Evolutionary conservation across 2,888 invertebrate genomes (phyloP).

Genomic region (Mythimna pallens): DNA sequence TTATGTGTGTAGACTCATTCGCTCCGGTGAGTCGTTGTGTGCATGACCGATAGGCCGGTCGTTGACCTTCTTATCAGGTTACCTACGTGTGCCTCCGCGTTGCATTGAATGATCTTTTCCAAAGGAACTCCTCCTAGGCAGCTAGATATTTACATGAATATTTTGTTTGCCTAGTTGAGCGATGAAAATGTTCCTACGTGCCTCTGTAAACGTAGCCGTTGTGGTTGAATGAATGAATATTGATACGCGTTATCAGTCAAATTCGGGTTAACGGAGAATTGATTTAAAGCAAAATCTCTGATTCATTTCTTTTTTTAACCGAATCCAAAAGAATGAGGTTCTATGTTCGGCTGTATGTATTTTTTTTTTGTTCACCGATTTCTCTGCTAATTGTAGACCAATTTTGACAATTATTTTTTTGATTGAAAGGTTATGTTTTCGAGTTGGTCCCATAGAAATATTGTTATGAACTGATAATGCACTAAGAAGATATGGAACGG

Average conservation of each 20-base stretch:
- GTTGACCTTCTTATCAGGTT: constrained; percentile 77
- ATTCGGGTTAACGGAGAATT: constrained; percentile 12
- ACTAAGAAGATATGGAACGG: no score
- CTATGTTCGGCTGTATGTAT: no score
- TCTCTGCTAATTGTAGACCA: no score
- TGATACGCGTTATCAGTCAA: constrained; percentile 30
- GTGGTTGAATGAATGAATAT: constrained; percentile 18
- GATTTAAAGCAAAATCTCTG: not conserved
- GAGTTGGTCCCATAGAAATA: no score
- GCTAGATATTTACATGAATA: constrained; percentile 31
- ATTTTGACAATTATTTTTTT: no score
- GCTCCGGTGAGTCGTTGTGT: constrained; percentile 61
- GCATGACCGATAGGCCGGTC: constrained; percentile 85
- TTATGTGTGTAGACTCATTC: constrained; percentile 60
- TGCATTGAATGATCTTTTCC: constrained; percentile 60
- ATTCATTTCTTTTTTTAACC: not conserved
- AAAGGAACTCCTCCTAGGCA: constrained; percentile 24
- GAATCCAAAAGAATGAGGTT: no score
- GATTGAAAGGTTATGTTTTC: no score
- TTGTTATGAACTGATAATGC: no score
- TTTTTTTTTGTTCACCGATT: no score
- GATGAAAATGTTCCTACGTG: constrained; percentile 32
- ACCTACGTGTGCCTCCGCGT: constrained; percentile 68
- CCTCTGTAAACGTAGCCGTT: constrained; percentile 15
- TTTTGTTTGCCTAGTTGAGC: constrained; percentile 10